These are phyloP conservation scores for Stegodyphus dumicola DNA, from an alignment of 1,140 invertebrate species.

Conservation along the genomic window DNA sequence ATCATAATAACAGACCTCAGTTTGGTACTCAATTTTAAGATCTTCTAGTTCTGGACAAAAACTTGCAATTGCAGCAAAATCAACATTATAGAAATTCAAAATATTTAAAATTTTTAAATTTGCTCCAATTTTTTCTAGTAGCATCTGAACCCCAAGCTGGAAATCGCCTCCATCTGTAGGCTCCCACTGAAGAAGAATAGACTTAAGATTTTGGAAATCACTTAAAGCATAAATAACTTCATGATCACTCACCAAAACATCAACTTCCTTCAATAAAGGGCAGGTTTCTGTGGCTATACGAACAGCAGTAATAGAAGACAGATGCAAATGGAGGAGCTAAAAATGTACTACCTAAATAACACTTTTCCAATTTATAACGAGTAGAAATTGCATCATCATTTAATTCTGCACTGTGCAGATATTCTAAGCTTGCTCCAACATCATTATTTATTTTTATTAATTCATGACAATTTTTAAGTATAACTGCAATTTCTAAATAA, in stretches of 20 bases:
- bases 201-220: slow-evolving; percentile 32
- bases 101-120: slow-evolving; percentile 27
- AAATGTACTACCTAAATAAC: slow-evolving; percentile 21
- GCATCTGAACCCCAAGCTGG: slow-evolving; percentile 8
- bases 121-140: slow-evolving; percentile 25
- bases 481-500: neutral
- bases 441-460: slow-evolving; percentile 27
- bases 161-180: slow-evolving; percentile 28
- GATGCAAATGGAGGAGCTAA: neutral
- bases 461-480: slow-evolving; percentile 18
- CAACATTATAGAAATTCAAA: slow-evolving; percentile 33
- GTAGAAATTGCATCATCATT: slow-evolving; percentile 8
- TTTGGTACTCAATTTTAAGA: slow-evolving; percentile 32
- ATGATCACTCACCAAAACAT: slow-evolving; percentile 26
- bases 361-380: slow-evolving; percentile 26
- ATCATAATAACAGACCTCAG: slow-evolving; percentile 1
- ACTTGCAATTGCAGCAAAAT: slow-evolving; percentile 17
- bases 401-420: slow-evolving; percentile 15
- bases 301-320: neutral
- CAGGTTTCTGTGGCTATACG: slow-evolving; percentile 44
- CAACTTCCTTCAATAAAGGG: slow-evolving; percentile 21
- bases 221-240: slow-evolving; percentile 34
- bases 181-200: slow-evolving; percentile 41
- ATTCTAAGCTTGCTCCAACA: slow-evolving; percentile 13
- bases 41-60: slow-evolving; percentile 16